Evolutionary conservation across 2,888 invertebrate species (phyloP).

Genomic region (Dione juno): DNA sequence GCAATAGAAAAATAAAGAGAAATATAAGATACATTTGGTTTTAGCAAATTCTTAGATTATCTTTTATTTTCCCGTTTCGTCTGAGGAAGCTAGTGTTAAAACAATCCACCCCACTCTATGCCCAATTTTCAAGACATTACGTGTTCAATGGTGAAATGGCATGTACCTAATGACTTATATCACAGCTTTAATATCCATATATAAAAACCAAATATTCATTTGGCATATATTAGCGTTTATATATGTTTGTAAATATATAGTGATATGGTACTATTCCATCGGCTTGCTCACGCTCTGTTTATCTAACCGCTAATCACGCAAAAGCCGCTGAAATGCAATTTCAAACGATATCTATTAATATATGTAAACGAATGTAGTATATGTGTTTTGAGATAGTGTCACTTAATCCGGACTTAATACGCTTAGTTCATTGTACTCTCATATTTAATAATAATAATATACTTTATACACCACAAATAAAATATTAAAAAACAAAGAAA

Average conservation of each 20-base stretch:
- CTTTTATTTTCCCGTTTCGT: too few species aligned
- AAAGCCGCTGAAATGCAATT: constrained; percentile 25
- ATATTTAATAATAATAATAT: not conserved
- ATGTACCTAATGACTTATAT: too few species aligned
- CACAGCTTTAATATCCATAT: too few species aligned
- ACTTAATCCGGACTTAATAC: not conserved
- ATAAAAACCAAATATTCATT: not conserved
- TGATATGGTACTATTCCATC: not conserved
- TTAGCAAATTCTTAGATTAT: too few species aligned
- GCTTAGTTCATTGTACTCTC: not conserved
- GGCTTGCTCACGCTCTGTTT: constrained; percentile 3
- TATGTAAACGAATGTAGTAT: not conserved
- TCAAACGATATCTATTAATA: constrained; percentile 5
- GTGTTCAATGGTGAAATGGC: too few species aligned
- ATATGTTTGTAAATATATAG: not conserved
- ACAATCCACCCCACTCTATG: too few species aligned
- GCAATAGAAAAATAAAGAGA: too few species aligned
- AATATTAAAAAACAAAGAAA: too few species aligned
- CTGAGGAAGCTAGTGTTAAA: too few species aligned
- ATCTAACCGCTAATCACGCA: constrained; percentile 27
- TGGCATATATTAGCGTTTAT: not conserved
- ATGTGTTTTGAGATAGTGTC: constrained; percentile 4
- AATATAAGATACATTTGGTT: too few species aligned
- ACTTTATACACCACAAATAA: too few species aligned
- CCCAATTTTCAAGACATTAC: too few species aligned